phyloP scores from a whole-genome alignment of 2,797 vertebrate species.

The Rhinichthys osculus region DNA sequence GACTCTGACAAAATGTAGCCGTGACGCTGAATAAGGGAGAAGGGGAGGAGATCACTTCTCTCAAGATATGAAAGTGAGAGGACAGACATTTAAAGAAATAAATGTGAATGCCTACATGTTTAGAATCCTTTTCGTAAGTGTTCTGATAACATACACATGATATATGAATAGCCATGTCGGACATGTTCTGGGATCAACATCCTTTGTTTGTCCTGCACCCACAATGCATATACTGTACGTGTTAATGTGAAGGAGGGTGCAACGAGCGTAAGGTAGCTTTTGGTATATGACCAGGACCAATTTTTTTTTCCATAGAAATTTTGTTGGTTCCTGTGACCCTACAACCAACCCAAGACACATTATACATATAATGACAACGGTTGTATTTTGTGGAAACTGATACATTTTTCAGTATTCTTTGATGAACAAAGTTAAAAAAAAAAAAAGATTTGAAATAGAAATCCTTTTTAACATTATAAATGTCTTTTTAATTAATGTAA shows the following conservation, averaged over 20 bases:
- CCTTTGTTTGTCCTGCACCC: neutral
- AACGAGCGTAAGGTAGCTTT: neutral
- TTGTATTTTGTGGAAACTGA: neutral
- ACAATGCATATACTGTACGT: too few species aligned
- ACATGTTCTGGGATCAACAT: conserved; percentile 1
- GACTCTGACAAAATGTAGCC: conserved; percentile 80
- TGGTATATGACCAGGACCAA: too few species aligned
- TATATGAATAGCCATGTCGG: neutral
- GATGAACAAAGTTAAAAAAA: neutral
- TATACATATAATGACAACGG: neutral
- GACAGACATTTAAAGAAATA: conserved; percentile 39
- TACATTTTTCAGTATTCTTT: too few species aligned
- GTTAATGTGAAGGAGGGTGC: neutral
- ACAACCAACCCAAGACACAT: neutral
- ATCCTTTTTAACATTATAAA: neutral
- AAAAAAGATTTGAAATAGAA: neutral
- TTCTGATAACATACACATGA: conserved; percentile 15
- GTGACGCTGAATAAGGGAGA: conserved; percentile 66
- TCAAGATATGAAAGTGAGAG: conserved; percentile 60
- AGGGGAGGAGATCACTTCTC: conserved; percentile 65
- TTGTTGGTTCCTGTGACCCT: neutral
- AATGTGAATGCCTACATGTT: conserved; percentile 28
- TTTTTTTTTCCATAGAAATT: neutral
- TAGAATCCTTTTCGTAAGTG: conserved; percentile 59
- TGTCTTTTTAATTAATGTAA: neutral